Base-by-base conservation (phyloP, 1,140 invertebrate genomes). In the Aphis gossypii region DNA sequence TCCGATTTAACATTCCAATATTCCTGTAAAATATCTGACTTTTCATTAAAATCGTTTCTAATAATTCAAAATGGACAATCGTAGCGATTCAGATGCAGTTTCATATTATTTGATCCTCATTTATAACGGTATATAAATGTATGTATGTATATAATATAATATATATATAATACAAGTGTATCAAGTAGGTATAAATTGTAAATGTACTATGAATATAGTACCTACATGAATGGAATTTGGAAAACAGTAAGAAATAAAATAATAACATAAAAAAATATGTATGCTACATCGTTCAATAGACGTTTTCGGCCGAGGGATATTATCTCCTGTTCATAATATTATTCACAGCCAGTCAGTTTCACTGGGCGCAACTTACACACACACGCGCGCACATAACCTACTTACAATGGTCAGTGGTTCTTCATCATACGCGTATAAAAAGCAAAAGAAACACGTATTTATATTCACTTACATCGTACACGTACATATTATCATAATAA, bases 391-490 rank as follows among this genome's bases (percentile, higher is more conserved):
- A 30, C 30, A 89, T 93, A 93, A 93, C 92, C 92, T 93, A 93
- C 92, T 93, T 93, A 84, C 48, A 86, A 86, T 93, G 92, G 92
- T 93, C 82, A 93, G 82, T 86, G 48, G 35, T 84, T 92, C 25
- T 93, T 93, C 92, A 23, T 56, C 21, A 30, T 48, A 87, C 25
- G 46, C 46, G 30, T 51, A n/a, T n/a, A 48, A n/a, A 30, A 6
- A 51, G 38, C 5, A 51, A 48, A 48, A 18, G 11, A 87, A 46
- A 87, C 44, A 46, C 21, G 30, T 46, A 87, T 30, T 41, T 25
- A 86, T 25, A 44, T 41, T 7, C 11, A 86, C 48, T 18, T 86
- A 86, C 30, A 86, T 20, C 30, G 84, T 44, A 87, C 18, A n/a
- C 30, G 18, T 4, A 86, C 25, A 25, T 30, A 41, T 41, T 25